Evolutionary conservation across 1,140 invertebrate genomes (phyloP).

Genomic region (Coptotermes formosanus): DNA sequence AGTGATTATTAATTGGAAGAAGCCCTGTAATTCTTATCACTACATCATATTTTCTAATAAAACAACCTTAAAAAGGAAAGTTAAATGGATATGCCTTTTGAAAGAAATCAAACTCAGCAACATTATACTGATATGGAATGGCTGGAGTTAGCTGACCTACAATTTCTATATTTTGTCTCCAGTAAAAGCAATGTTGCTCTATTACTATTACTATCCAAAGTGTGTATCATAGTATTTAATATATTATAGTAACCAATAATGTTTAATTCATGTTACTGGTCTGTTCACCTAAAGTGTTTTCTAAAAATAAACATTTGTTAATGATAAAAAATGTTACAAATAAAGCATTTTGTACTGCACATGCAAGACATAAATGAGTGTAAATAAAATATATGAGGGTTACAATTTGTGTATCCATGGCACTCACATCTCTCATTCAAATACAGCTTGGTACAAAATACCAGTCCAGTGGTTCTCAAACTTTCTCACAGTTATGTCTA

Average conservation of each 20-base stretch:
- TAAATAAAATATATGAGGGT: background rate
- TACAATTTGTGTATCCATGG: background rate
- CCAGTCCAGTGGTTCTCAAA: background rate
- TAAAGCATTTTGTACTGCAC: conserved; percentile 14
- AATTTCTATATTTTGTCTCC: background rate
- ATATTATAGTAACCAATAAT: background rate
- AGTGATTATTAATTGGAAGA: background rate
- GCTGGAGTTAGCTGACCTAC: background rate
- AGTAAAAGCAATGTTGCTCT: background rate
- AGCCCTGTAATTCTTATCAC: background rate
- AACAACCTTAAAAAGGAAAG: background rate
- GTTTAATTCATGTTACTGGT: background rate
- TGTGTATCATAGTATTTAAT: background rate
- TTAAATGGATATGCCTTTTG: background rate
- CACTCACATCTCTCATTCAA: background rate
- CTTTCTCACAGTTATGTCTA: too few relatives aligned
- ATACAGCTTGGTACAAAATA: background rate
- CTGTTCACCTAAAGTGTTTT: background rate
- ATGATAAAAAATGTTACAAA: background rate
- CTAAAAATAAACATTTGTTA: conserved; percentile 4
- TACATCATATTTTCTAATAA: background rate
- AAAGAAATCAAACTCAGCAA: background rate
- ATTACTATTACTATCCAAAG: background rate
- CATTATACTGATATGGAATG: conserved; percentile 13
- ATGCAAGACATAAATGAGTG: background rate